phyloP scores from a whole-genome alignment of 2,888 invertebrate species.

The Lasius platythorax region DNA sequence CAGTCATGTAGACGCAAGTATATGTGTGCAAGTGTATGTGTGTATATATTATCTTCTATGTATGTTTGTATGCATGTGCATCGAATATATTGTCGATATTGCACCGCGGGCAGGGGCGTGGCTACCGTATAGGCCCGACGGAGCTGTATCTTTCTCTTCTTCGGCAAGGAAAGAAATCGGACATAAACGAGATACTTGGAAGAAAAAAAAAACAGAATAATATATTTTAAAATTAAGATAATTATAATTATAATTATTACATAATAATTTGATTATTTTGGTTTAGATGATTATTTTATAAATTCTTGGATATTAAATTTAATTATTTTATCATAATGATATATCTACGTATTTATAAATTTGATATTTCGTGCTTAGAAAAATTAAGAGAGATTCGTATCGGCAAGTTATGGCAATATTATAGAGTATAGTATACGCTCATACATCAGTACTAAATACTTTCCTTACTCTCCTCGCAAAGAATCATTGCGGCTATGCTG shows the following conservation, averaged over 20 bases:
- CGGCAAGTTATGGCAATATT: conserved; percentile 6
- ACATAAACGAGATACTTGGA: neutral
- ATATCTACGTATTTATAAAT: neutral
- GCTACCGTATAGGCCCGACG: conserved; percentile 57
- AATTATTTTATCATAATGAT: neutral
- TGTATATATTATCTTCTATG: neutral
- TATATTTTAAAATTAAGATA: neutral
- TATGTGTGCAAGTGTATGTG: conserved; percentile 12
- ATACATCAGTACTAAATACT: neutral
- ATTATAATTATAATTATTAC: neutral
- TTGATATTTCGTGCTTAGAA: neutral
- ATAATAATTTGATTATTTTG: conserved; percentile 4
- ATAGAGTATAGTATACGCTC: neutral
- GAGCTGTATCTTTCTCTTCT: conserved; percentile 21
- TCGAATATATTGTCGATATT: conserved; percentile 57
- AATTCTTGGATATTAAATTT: neutral
- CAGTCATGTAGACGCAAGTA: conserved; percentile 38
- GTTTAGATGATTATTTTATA: neutral
- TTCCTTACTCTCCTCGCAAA: neutral
- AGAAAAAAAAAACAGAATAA: neutral
- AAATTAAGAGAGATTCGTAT: conserved; percentile 10
- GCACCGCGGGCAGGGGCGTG: conserved; percentile 57
- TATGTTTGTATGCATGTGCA: conserved; percentile 9
- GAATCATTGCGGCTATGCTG: neutral
- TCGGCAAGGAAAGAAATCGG: neutral